Conservation (phyloP, 2,888 invertebrate species). For the Nymphalis polychloros region DNA sequence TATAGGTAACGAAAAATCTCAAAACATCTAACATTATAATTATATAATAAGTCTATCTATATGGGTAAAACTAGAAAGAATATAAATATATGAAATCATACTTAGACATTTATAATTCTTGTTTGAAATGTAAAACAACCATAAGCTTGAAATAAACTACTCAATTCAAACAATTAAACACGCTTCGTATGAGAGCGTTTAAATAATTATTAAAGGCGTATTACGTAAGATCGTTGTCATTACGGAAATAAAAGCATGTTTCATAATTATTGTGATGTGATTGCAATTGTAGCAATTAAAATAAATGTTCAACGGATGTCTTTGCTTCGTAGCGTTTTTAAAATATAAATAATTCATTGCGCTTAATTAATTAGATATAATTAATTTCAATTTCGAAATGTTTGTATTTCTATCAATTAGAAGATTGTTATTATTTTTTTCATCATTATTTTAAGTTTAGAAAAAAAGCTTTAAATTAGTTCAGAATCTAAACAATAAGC, state of each 20-base stretch:
- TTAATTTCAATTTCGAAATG: too few species aligned
- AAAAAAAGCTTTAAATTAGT: background rate
- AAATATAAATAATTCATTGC: too few species aligned
- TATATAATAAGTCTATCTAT: background rate
- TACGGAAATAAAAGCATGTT: background rate
- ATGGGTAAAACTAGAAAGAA: background rate
- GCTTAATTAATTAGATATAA: too few species aligned
- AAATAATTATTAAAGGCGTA: conserved; percentile 1
- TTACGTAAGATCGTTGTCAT: conserved; percentile 11
- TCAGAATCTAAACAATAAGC: background rate
- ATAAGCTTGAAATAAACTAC: background rate
- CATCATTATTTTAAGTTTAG: background rate
- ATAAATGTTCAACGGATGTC: conserved; percentile 30
- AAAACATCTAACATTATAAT: too few species aligned
- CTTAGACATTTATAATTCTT: background rate
- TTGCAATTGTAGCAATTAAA: conserved; percentile 42
- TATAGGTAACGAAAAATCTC: too few species aligned
- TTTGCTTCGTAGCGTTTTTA: background rate
- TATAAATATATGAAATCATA: background rate
- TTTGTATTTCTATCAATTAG: too few species aligned
- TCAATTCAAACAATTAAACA: conserved; percentile 3
- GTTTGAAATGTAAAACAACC: background rate
- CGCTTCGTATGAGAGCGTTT: background rate
- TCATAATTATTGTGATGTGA: conserved; percentile 39
- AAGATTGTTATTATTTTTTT: too few species aligned